These are phyloP conservation scores for Phymatocera aterrima DNA, from an alignment of 2,888 invertebrate genomes.

Conservation along the genomic window DNA sequence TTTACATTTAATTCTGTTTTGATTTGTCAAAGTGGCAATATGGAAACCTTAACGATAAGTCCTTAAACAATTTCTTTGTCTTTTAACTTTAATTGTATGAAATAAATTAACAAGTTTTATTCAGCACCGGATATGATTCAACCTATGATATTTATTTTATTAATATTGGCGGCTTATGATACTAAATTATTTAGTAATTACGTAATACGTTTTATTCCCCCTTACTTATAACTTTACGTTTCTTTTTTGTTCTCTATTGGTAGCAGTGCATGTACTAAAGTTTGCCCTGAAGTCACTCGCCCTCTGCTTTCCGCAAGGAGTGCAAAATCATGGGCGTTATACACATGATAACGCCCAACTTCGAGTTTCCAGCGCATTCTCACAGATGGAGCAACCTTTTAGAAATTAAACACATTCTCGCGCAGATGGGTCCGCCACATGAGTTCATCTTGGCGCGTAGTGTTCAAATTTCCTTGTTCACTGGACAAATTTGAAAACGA, in stretches of 20 bases:
- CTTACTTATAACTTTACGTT: constrained; percentile 2
- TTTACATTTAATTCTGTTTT: constrained; percentile 31
- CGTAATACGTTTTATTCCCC: constrained; percentile 29
- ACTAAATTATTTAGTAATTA: constrained; percentile 23
- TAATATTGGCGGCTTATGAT: not conserved
- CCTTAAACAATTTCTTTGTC: not conserved
- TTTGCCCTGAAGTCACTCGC: constrained; percentile 23
- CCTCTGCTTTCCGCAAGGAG: constrained; percentile 1
- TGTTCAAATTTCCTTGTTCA: not conserved
- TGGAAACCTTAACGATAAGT: constrained; percentile 21
- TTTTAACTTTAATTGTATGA: not conserved
- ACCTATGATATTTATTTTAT: constrained; percentile 3
- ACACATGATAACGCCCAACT: not conserved
- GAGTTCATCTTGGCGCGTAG: not conserved
- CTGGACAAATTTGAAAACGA: not conserved
- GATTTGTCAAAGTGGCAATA: constrained; percentile 45
- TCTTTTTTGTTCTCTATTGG: constrained; percentile 34
- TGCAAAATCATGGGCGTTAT: constrained; percentile 38
- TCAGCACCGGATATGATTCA: not conserved
- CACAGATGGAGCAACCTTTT: not conserved
- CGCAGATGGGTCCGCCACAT: not conserved
- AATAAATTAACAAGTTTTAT: not conserved
- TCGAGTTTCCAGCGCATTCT: not conserved
- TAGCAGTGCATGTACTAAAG: constrained; percentile 12
- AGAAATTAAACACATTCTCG: not conserved